Evolutionary conservation across 30 jellyfish, hydroid and myxozoan species (phyloP).

Genomic region (Aurelia sp.): DNA sequence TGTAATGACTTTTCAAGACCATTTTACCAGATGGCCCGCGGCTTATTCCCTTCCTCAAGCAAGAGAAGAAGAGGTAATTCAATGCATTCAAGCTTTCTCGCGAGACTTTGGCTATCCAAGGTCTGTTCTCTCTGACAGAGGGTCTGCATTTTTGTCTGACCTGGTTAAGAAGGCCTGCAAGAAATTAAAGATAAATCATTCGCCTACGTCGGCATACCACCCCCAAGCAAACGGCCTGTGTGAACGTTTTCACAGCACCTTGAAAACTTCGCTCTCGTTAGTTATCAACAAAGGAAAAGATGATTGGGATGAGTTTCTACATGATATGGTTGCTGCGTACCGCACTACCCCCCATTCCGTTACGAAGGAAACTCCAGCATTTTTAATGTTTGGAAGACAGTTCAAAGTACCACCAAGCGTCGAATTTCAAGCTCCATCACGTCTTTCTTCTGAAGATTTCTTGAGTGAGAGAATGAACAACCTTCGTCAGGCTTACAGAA

Average conservation of each 20-base stretch:
- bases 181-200: not conserved
- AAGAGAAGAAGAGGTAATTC: constrained; percentile 13
- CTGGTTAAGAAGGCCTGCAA: constrained; percentile 36
- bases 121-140: constrained; percentile 55
- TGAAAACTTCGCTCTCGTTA: constrained; percentile 23
- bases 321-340: constrained; percentile 23
- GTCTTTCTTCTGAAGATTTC: constrained; percentile 26
- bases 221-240: constrained; percentile 43
- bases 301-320: constrained; percentile 31
- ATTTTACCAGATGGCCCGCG: constrained; percentile 63
- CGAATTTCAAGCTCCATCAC: constrained; percentile 20
- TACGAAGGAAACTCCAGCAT: constrained; percentile 40
- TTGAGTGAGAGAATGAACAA: constrained; percentile 14
- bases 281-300: constrained; percentile 7
- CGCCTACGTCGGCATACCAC: constrained; percentile 14
- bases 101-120: constrained; percentile 45
- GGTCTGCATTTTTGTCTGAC: constrained; percentile 37
- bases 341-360: constrained; percentile 42
- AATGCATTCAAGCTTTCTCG: constrained; percentile 21
- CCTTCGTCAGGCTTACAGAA: constrained; percentile 18
- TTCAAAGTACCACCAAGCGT: constrained; percentile 30
- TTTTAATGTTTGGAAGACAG: constrained; percentile 37
- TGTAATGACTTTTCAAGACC: constrained; percentile 47
- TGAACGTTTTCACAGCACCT: constrained; percentile 26
- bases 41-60: constrained; percentile 47